Percentiles rank a stretch among this genome's conserved stretches.
Evolutionary conservation across 2,888 invertebrate genomes (phyloP).

Genomic region (Tachina lurida): DNA sequence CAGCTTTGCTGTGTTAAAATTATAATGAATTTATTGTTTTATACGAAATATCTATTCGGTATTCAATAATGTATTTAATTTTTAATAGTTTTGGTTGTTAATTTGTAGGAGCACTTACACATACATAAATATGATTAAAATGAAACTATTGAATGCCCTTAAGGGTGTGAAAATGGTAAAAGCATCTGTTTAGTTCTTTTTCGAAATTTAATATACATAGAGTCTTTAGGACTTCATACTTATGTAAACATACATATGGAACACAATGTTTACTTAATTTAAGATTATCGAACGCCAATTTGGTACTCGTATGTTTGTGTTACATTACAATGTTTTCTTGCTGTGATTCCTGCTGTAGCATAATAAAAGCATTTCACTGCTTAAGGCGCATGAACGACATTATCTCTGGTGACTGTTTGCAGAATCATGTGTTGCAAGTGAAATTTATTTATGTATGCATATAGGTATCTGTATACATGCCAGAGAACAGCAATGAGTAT

Average conservation of each 20-base stretch:
- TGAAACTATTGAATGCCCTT: conserved; percentile 44
- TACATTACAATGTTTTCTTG: conserved; percentile 21
- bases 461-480: no score
- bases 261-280: conserved; percentile 47
- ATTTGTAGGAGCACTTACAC: conserved; percentile 58
- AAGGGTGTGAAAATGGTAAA: conserved; percentile 63
- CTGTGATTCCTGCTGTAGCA: conserved; percentile 52
- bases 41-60: conserved; percentile 25
- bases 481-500: no score
- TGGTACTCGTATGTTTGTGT: conserved; percentile 1
- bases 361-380: conserved; percentile 54
- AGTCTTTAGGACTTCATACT: conserved; percentile 13
- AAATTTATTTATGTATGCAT: conserved; percentile 6
- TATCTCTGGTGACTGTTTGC: conserved; percentile 41
- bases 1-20: conserved; percentile 57
- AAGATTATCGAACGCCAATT: conserved; percentile 37
- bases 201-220: conserved; percentile 17
- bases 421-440: conserved; percentile 35
- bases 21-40: conserved; percentile 56
- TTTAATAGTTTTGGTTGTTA: conserved; percentile 22
- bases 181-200: conserved; percentile 59
- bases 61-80: conserved; percentile 24
- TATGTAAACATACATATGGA: conserved; percentile 49
- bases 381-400: conserved; percentile 42
- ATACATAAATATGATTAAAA: conserved; percentile 17